Evolutionary conservation across 2,888 invertebrate genomes (phyloP).

Genomic region (Yponomeuta malinellus): DNA sequence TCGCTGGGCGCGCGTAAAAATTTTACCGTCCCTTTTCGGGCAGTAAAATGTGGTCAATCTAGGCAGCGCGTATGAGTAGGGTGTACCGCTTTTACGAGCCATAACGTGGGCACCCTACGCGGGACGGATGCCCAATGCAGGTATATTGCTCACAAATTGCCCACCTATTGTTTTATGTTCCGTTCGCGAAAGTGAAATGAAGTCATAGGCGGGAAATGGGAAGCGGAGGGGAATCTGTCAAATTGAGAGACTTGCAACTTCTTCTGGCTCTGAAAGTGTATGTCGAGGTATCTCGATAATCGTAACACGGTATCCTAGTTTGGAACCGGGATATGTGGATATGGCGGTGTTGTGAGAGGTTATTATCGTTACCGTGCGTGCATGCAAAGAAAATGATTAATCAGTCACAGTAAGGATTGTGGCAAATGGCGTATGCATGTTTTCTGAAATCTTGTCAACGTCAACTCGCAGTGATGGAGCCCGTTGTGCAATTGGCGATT

Average conservation of each 20-base stretch:
- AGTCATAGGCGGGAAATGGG: conserved; percentile 2
- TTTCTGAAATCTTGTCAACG: no score
- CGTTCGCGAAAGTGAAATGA: conserved; percentile 19
- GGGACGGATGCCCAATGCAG: conserved; percentile 16
- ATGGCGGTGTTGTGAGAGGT: no score
- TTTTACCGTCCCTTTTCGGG: conserved; percentile 48
- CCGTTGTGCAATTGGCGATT: no score
- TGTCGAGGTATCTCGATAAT: no score
- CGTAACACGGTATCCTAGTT: no score
- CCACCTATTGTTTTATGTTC: conserved; percentile 21
- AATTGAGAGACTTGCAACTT: not conserved
- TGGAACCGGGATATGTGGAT: no score
- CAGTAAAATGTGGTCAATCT: conserved; percentile 54
- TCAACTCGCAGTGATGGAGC: no score
- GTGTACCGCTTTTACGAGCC: conserved; percentile 40
- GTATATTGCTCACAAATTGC: conserved; percentile 23
- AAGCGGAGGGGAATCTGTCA: not conserved
- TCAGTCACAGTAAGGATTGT: no score
- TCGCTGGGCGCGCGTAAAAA: not conserved
- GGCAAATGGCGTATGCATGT: no score
- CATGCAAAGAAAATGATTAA: no score
- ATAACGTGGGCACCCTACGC: conserved; percentile 40
- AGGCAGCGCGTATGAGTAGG: conserved; percentile 29
- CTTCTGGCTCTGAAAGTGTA: not conserved
- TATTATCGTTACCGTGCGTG: no score